Base-by-base conservation (phyloP, 2,888 invertebrate species). In the Megaustenia siamemsis region DNA sequence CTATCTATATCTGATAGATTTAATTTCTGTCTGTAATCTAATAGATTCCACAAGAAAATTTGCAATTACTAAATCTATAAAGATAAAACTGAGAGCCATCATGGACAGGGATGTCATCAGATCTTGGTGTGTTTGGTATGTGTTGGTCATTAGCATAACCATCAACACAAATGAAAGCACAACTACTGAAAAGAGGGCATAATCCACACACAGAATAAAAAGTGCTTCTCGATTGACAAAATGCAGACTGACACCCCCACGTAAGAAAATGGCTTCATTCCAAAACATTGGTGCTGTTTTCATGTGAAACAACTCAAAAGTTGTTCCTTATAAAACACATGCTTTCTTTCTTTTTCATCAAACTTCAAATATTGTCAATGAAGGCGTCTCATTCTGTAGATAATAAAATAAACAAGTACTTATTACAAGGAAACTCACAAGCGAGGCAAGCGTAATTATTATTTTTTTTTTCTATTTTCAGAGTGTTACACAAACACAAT, bases 21-120 rank as follows among this genome's bases (percentile, higher is more conserved):
- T 90, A 21, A 90, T 86, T 82, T 93, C 93, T 68, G 89, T 90
- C 78, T 91, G 91, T 8, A 91, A 87, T 56, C 92, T 88, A 79
- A 93, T 92, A 0, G 91, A 90, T 76, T 90, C 91, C 32, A 93
- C 92, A 24, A 93, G 89, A 86, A 91, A 92, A 77, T 92, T 92
- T 45, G 92, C 93, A 10, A 93, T 88, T 10, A 92, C 85, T 71
- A 93, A 88, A 75, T 92, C 92, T 28, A 91, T 89, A 93, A n/a
- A 87, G 15, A 93, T 89, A 86, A 93, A 92, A 86, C 91, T 90
- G 35, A 90, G 89, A 12, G 92, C 92, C 56, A 93, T 87, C 49
- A 92, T 88, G 66, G 91, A 90, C 73, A 84, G 83, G n/a, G 89
- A 88, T 32, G 88, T 87, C 75, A 89, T 80, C 15, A 86, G 82